Evolutionary conservation across 53 echinoderm and acorn worm species (phyloP), one percentile per base, ranked within the genome.

Genomic region (Zoroaster sp.): DNA sequence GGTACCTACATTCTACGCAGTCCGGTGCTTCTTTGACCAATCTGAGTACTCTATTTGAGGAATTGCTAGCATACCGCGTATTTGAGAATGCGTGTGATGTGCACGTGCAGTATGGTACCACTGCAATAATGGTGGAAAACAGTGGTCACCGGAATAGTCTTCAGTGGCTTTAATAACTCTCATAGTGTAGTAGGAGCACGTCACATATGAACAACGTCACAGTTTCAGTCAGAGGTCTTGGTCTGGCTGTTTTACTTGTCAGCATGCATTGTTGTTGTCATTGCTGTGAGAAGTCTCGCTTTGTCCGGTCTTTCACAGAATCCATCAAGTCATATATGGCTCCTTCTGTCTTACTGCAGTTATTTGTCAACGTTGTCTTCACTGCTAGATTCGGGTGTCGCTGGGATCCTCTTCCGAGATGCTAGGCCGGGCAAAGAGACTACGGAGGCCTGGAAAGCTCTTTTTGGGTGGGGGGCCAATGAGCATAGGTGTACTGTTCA

Each of bases 401-500:
- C 92, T 92, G 20, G 83, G 83, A 53, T 92, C 93, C 36, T 92
- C 93, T 2, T 78, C 90, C 54, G 88, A 93, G 31, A 90, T 95
- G 90, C 92, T 93, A 34, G 90, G 88, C 44, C 92, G 74, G 49
- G 90, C 81, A 80, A 96, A 95, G 74, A 96, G 79, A 75, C 83
- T 91, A 51, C 97, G 79, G 38, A 96, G 89, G 13, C 91, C 89
- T 21, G 91, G 92, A 90, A 95, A 96, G 87, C 95, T 94, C 87
- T 94, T 96, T 85, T 98, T 98, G 46, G 98, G 98, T 36, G 98
- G 92, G 36, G 88, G 98, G 11, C 95, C 98, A 54, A 89, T 83
- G 77, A 96, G 92, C 98, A 98, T 98, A 1, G 98, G 98, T 41
- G 95, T 89, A 80, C 94, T 95, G 83, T 97, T 98, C 89, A 95